phyloP scores from a whole-genome alignment of 2,888 invertebrate species.

The Amphipyra tragopoginis region DNA sequence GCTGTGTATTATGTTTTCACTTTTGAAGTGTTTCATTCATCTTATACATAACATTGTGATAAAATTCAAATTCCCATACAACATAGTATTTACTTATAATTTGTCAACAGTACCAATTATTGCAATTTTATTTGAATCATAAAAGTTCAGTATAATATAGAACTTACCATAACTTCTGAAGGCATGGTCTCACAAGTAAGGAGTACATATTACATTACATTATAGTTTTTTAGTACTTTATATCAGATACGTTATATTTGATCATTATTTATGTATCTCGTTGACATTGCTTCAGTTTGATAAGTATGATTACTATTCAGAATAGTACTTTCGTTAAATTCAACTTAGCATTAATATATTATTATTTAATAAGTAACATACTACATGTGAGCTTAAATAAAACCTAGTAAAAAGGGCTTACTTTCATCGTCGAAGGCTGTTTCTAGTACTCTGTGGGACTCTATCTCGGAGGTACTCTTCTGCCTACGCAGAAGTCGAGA shows the following conservation, averaged over 20 bases:
- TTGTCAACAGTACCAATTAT: constrained; percentile 40
- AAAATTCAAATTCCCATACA: constrained; percentile 10
- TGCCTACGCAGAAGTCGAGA: constrained; percentile 95
- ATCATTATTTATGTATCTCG: not conserved
- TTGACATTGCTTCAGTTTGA: constrained; percentile 2
- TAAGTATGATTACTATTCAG: not conserved
- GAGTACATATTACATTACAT: constrained; percentile 30
- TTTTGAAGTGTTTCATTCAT: constrained; percentile 40
- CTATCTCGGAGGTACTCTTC: constrained; percentile 96
- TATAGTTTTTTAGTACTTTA: constrained; percentile 8
- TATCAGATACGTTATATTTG: constrained; percentile 3
- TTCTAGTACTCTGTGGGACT: constrained; percentile 92
- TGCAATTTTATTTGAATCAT: constrained; percentile 19
- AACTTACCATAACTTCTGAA: constrained; percentile 76
- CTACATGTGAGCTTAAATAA: constrained; percentile 2
- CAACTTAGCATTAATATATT: not conserved
- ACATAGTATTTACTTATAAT: constrained; percentile 29
- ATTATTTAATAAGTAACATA: not conserved
- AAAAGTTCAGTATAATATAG: constrained; percentile 34
- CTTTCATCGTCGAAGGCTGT: constrained; percentile 93
- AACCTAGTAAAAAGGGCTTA: constrained; percentile 85
- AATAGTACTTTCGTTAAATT: constrained; percentile 24
- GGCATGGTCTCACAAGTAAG: constrained; percentile 53
- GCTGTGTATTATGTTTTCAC: constrained; percentile 62
- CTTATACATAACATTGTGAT: constrained; percentile 23